Conservation (phyloP, 2,888 invertebrate genomes). For the Peribatodes rhomboidaria region DNA sequence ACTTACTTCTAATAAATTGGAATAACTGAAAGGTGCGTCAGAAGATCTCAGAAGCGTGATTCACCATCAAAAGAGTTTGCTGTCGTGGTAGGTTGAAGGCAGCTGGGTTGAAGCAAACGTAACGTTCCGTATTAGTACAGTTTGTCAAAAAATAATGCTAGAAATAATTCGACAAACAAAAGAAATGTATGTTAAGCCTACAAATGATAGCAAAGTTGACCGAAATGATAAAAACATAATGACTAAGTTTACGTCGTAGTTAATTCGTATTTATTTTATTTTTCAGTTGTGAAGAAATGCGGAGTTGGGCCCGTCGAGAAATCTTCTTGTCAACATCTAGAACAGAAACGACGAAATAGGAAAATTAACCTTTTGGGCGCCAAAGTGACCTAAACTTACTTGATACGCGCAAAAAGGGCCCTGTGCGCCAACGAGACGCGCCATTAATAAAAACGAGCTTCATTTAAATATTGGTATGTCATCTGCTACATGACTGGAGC, state of each 20-base stretch:
- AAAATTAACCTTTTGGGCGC: too few relatives aligned
- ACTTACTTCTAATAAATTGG: neutral
- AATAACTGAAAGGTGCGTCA: neutral
- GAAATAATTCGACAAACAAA: conserved; percentile 14
- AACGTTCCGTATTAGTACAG: neutral
- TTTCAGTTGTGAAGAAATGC: conserved; percentile 43
- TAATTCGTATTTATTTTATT: conserved; percentile 9
- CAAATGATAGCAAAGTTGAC: conserved; percentile 11
- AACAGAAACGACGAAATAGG: too few relatives aligned
- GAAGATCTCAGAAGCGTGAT: conserved; percentile 1
- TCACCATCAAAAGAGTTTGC: neutral
- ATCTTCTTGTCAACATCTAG: conserved; percentile 9
- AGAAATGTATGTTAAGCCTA: conserved; percentile 33
- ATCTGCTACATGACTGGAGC: too few relatives aligned
- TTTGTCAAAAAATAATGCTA: neutral
- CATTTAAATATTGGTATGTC: too few relatives aligned
- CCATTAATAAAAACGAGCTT: too few relatives aligned
- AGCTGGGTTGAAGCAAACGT: too few relatives aligned
- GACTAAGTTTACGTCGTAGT: neutral
- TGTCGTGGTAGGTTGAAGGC: neutral
- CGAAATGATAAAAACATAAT: conserved; percentile 14
- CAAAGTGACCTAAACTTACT: too few relatives aligned
- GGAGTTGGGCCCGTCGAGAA: conserved; percentile 18
- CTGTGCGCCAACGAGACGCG: too few relatives aligned
- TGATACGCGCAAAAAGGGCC: too few relatives aligned